These are phyloP conservation scores for Schizopygopsis malacanthus DNA, from an alignment of 2,797 vertebrate species.

Conservation along the genomic window DNA sequence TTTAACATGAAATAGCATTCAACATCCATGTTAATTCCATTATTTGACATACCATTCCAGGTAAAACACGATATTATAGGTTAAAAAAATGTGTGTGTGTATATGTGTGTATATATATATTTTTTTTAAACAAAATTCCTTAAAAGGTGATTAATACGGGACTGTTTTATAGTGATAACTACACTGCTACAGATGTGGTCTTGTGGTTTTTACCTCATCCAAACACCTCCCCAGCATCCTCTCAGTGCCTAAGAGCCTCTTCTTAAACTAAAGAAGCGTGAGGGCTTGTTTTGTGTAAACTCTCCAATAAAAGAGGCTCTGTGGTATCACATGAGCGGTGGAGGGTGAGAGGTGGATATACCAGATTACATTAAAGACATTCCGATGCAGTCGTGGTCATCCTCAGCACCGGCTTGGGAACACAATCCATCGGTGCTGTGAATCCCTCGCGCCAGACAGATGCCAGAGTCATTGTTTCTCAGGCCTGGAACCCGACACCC, in stretches of 20 bases:
- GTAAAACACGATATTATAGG: not conserved
- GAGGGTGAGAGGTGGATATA: conserved; percentile 32
- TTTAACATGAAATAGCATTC: not conserved
- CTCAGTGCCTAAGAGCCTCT: conserved; percentile 46
- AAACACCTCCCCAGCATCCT: conserved; percentile 32
- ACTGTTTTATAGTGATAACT: not conserved
- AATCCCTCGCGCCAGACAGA: conserved; percentile 70
- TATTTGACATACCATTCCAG: not conserved
- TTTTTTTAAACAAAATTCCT: no score
- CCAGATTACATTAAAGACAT: conserved; percentile 76
- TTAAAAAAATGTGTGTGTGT: no score
- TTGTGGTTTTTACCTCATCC: not conserved
- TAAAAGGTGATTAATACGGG: not conserved
- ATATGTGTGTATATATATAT: no score
- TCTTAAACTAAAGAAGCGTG: conserved; percentile 66
- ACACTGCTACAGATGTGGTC: not conserved
- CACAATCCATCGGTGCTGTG: conserved; percentile 59
- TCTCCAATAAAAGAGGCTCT: conserved; percentile 62
- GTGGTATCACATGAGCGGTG: conserved; percentile 66
- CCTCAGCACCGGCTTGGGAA: conserved; percentile 60
- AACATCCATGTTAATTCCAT: not conserved
- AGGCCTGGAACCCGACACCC: conserved; percentile 71
- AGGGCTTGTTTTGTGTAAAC: conserved; percentile 68
- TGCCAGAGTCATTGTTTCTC: conserved; percentile 78
- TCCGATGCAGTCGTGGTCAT: conserved; percentile 64